Evolutionary conservation across 2,797 vertebrate genomes (phyloP), one percentile per base, ranked within the genome.

Genomic region (Parambassis ranga): DNA sequence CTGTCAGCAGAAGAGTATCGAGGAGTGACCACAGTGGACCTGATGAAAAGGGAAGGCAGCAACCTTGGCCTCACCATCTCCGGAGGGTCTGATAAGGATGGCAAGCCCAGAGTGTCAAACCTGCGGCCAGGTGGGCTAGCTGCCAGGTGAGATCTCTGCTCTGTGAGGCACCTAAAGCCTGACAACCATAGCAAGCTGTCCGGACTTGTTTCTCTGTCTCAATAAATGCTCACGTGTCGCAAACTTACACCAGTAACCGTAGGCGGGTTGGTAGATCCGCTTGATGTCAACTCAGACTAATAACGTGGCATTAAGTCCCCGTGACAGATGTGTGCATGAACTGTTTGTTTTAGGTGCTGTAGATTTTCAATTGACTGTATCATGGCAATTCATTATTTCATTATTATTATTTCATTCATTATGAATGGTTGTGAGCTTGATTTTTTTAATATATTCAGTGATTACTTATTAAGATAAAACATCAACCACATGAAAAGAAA

Each of bases 61-160:
- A 97, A 94, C 13, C 93, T 99, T 0, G 98, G 98, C 37, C 94
- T 99, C 82, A 99, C 98, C 57, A 96, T 99, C 84, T 98, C 97
- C 0, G 98, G 98, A 39, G 98, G 98, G 27, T 98, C 96, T 0
- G 98, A 99, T 88, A 99, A 99, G 89, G 97, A 98, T 2, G 96
- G 96, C 73, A 98, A 95, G 81, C 96, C 98, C 39, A 90, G 95
- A 82, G 97, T 99, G 73, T 99, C 96, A 72, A 98, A 97, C 87
- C 90, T 99, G 52, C 93, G 96, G 72, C 93, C 96, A 0, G 98
- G 97, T 74, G 98, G 97, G 44, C 92, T 99, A 11, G 98, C 98
- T 30, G 94, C 96, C 90, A 96, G 98, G 98, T 99, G 82, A 96
- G 94, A 79, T 82, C 65, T 77, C 50, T 65, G 74, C 74, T 77